Percentiles rank a stretch among this genome's conserved stretches.
Conservation (phyloP, 2,113 vertebrate species). For the Sinocyclocheilus anshuiensis region DNA sequence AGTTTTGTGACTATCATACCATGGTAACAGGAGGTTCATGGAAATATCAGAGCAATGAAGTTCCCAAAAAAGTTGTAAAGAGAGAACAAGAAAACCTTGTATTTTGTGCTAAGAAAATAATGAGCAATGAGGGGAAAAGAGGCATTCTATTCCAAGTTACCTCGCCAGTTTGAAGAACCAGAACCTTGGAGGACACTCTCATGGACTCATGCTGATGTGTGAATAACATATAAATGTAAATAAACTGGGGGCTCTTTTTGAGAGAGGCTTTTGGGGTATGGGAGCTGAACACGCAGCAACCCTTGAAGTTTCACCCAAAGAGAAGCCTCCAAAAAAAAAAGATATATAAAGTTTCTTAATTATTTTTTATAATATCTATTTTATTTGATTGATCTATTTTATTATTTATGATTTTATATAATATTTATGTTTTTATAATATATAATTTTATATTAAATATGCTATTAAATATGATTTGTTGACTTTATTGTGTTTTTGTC, state of each 20-base stretch:
- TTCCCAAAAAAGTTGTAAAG: constrained; percentile 8
- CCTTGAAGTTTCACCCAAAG: not conserved
- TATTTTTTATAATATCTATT: not conserved
- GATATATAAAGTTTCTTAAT: not conserved
- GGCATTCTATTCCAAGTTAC: not conserved
- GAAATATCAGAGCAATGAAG: not conserved
- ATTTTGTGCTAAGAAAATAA: not conserved
- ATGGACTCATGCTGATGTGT: not conserved
- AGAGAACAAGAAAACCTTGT: not conserved
- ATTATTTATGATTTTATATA: not conserved
- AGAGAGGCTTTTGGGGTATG: not conserved
- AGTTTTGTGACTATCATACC: constrained; percentile 25
- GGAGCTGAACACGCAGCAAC: constrained; percentile 10
- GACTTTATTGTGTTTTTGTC: not conserved
- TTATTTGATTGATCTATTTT: no score
- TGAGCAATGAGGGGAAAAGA: not conserved
- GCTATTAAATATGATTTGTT: not conserved
- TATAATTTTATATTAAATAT: not conserved
- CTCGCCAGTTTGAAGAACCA: not conserved
- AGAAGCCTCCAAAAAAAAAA: no score
- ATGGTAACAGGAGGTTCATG: constrained; percentile 36
- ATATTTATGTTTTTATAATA: not conserved
- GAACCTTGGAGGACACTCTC: not conserved
- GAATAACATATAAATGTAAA: not conserved
- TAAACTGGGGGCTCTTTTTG: not conserved